These are phyloP conservation scores for Mirza zaza DNA, from an alignment of 2,113 vertebrate genomes.

Conservation along the genomic window DNA sequence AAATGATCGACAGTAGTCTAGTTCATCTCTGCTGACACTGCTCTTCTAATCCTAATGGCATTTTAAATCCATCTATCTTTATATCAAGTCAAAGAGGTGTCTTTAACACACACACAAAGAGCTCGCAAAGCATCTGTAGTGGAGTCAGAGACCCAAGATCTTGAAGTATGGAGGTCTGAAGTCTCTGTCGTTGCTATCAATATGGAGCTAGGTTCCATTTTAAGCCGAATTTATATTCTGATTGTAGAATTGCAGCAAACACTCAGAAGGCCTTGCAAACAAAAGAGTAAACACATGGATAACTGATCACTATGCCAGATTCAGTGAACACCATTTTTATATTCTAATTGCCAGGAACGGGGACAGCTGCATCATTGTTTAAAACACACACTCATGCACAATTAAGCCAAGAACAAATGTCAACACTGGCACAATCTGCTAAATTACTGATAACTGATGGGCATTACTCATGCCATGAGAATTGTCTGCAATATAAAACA, in stretches of 20 bases:
- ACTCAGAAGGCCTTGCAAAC: slow-evolving; percentile 61
- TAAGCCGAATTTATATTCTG: slow-evolving; percentile 31
- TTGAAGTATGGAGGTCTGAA: neutral
- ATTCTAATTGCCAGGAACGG: slow-evolving; percentile 46
- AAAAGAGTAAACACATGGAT: slow-evolving; percentile 61
- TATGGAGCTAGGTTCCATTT: neutral
- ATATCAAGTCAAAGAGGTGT: neutral
- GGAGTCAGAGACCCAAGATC: neutral
- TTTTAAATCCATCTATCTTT: neutral
- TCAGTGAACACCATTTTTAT: slow-evolving; percentile 48
- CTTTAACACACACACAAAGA: neutral
- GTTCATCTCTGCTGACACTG: neutral
- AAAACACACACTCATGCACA: slow-evolving; percentile 50
- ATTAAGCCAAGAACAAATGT: slow-evolving; percentile 67
- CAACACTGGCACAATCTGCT: slow-evolving; percentile 61
- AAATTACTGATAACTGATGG: slow-evolving; percentile 60
- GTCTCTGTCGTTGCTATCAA: neutral
- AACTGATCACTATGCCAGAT: slow-evolving; percentile 25
- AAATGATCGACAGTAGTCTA: neutral
- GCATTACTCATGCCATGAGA: slow-evolving; percentile 24
- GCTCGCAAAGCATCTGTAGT: neutral
- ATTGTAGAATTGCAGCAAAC: slow-evolving; percentile 32
- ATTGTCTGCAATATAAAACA: slow-evolving; percentile 5
- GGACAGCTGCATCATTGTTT: slow-evolving; percentile 73
- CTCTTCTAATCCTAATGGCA: neutral